Percentiles rank a stretch among this genome's conserved stretches.
Evolutionary conservation across 1,140 invertebrate genomes (phyloP).

Genomic region (Uloborus diversus): DNA sequence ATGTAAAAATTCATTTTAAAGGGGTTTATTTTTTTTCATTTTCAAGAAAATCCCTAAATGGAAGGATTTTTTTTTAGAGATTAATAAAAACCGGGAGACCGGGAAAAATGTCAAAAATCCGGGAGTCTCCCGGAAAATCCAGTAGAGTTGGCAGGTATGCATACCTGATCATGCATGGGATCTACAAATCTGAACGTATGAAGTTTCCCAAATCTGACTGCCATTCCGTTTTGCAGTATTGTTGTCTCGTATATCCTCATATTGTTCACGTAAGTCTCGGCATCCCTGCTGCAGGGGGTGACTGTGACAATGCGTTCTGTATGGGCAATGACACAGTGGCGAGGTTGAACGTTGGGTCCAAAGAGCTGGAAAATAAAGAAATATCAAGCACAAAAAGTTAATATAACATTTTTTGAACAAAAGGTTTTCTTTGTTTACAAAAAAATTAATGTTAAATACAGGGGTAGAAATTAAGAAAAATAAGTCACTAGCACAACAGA

Average conservation of each 20-base stretch:
- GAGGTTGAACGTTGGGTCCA: conserved; percentile 85
- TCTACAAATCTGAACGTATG: conserved; percentile 94
- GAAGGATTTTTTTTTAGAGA: no score
- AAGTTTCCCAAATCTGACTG: conserved; percentile 74
- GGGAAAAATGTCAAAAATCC: neutral
- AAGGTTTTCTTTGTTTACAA: neutral
- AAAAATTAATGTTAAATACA: no score
- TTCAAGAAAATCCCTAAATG: no score
- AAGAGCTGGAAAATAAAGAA: conserved; percentile 65
- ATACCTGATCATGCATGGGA: conserved; percentile 85
- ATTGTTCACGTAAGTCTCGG: conserved; percentile 92
- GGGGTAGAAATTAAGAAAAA: no score
- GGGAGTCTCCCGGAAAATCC: neutral
- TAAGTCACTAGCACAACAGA: no score
- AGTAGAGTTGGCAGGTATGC: conserved; percentile 34
- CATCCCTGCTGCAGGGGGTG: conserved; percentile 90
- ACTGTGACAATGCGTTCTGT: conserved; percentile 91
- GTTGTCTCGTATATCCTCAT: conserved; percentile 92
- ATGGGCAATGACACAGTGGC: conserved; percentile 92
- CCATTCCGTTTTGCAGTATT: conserved; percentile 76
- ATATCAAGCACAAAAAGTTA: conserved; percentile 9
- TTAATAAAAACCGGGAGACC: no score
- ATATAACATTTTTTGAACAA: neutral
- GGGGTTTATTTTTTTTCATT: no score
- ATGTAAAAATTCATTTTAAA: no score